phyloP scores from a whole-genome alignment of 2,888 invertebrate genomes.

The Chydorus sphaericus region DNA sequence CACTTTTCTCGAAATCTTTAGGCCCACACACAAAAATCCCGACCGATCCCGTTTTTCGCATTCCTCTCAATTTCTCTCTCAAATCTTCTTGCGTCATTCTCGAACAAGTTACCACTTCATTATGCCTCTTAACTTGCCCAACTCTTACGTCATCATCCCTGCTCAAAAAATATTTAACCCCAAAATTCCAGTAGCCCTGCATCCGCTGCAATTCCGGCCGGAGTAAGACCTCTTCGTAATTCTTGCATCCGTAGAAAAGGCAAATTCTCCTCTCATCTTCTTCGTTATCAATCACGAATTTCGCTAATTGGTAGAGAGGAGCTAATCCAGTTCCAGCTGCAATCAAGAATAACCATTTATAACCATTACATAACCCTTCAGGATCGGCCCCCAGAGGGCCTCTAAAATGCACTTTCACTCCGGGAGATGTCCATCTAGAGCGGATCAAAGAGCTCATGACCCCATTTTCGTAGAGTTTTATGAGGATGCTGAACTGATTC shows the following conservation, averaged over 20 bases:
- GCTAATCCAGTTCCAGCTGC: conserved; percentile 64
- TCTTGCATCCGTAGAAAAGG: conserved; percentile 46
- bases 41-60: conserved; percentile 23
- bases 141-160: conserved; percentile 23
- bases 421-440: conserved; percentile 29
- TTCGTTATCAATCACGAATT: conserved; percentile 45
- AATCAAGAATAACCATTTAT: conserved; percentile 35
- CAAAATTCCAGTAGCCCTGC: conserved; percentile 56
- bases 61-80: conserved; percentile 26
- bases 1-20: conserved; percentile 37
- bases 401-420: conserved; percentile 45
- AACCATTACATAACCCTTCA: no score
- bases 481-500: conserved; percentile 39
- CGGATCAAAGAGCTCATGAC: conserved; percentile 41
- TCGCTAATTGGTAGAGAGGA: conserved; percentile 48
- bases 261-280: conserved; percentile 47
- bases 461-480: conserved; percentile 44
- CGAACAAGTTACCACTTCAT: conserved; percentile 34
- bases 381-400: conserved; percentile 63
- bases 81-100: conserved; percentile 32
- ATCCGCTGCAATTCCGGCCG: conserved; percentile 43
- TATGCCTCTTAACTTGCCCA: conserved; percentile 30
- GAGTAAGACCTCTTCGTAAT: conserved; percentile 41
- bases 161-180: conserved; percentile 43
- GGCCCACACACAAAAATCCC: conserved; percentile 48